Base-by-base conservation (phyloP, 1,140 invertebrate genomes). In the Himalopsyche phryganea region DNA sequence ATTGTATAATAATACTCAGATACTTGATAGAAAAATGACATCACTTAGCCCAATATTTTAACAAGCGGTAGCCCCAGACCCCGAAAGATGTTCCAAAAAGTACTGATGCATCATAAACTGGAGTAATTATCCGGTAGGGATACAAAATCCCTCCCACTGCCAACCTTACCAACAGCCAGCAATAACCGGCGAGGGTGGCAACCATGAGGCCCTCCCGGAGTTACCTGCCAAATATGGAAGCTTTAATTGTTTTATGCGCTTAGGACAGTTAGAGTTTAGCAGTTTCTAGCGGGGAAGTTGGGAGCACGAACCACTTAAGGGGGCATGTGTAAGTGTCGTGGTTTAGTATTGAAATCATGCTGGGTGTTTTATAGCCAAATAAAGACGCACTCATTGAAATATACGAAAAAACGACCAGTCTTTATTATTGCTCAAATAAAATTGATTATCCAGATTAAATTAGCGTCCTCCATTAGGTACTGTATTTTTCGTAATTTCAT, bases 181-280 rank as follows among this genome's bases (percentile, higher is more conserved):
- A 36, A 45, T 56, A 9, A 28, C 18, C 42, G 14, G 42, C 15
- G 14, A 45, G 47, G 55, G 47, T 55, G 9, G 51, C n/a, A 45
- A 42, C 9, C 23, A 3, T 28, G 23, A 45, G n/a, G 18, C 11
- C 15, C 17, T 15, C 18, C 48, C 49, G 50, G 45, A 17, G 42
- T 38, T 54, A 62, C 60, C 60, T 62, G 60, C 60, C 60, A 58
- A 62, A 62, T 58, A 53, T 58, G 60, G 47, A 55, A 20, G 55
- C 55, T 58, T 63, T 59, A 63, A 63, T 63, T 63, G 61, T 63
- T 63, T 63, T 55, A 63, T 63, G 56, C 52, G 40, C 51, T 32
- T 38, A 54, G 48, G 48, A 63, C 61, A 53, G 58, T 63, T 58
- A 63, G 54, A 50, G 46, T 61, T 61, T 61, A 61, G 57, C 53